A percentile compares a stretch with the other conserved stretches of the same genome.
phyloP scores from a whole-genome alignment of 2,888 invertebrate species.

The Ommatoiulus sabulosus region DNA sequence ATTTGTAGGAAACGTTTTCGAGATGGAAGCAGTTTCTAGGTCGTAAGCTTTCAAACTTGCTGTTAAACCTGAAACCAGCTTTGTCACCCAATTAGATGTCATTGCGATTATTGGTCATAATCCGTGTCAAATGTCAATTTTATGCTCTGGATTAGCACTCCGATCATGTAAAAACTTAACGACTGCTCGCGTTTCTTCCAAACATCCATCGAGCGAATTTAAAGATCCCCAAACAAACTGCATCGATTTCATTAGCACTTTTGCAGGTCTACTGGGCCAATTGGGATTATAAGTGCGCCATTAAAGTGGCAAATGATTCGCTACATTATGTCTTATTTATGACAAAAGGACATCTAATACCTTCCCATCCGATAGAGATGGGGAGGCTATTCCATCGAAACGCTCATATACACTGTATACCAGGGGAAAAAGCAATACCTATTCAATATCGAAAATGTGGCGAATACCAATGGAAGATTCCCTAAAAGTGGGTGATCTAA shows the following conservation, averaged over 20 bases:
- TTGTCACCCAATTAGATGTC: not conserved
- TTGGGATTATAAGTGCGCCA: slow-evolving; percentile 24
- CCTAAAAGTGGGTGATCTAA: slow-evolving; percentile 25
- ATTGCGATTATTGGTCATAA: slow-evolving; percentile 14
- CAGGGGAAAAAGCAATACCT: slow-evolving; percentile 1
- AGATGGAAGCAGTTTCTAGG: not conserved
- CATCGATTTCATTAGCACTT: slow-evolving; percentile 51
- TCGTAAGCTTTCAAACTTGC: not conserved
- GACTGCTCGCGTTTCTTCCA: slow-evolving; percentile 1
- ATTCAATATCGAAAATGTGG: slow-evolving; percentile 30
- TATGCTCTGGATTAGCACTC: not conserved
- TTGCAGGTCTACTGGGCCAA: slow-evolving; percentile 40
- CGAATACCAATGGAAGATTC: slow-evolving; percentile 20
- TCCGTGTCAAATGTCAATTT: slow-evolving; percentile 40
- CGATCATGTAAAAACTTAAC: slow-evolving; percentile 40
- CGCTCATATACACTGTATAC: not conserved
- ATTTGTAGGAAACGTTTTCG: not conserved
- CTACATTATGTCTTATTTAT: slow-evolving; percentile 34
- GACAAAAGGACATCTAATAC: slow-evolving; percentile 40
- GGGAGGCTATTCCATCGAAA: not conserved
- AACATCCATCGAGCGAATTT: slow-evolving; percentile 20
- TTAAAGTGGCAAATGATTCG: slow-evolving; percentile 43
- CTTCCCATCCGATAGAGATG: not conserved
- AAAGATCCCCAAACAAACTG: slow-evolving; percentile 34
- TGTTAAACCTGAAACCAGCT: not conserved